phyloP scores from a whole-genome alignment of 1,140 invertebrate species.

The Drosophila repleta region DNA sequence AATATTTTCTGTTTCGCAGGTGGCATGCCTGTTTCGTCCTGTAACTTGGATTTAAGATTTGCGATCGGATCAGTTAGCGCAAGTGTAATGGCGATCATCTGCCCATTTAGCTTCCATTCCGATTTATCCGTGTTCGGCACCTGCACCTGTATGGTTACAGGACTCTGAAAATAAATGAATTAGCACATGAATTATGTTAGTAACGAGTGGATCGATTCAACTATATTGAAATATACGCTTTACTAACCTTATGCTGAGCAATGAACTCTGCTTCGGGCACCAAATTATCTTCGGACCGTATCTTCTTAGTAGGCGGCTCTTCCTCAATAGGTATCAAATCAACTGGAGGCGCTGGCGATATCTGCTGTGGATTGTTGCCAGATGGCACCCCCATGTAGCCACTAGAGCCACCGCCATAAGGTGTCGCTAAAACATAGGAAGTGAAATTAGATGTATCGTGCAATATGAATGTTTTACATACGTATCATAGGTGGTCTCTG shows the following conservation, averaged over 20 bases:
- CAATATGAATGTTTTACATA: slow-evolving; percentile 66
- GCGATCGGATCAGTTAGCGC: slow-evolving; percentile 92
- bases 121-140: slow-evolving; percentile 95
- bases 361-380: slow-evolving; percentile 60
- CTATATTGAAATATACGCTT: slow-evolving; percentile 14
- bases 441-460: not conserved
- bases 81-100: slow-evolving; percentile 91
- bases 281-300: slow-evolving; percentile 95
- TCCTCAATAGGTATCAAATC: slow-evolving; percentile 87
- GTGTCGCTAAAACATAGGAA: slow-evolving; percentile 56
- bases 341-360: slow-evolving; percentile 84
- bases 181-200: not conserved
- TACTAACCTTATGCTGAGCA: slow-evolving; percentile 84
- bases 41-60: slow-evolving; percentile 94
- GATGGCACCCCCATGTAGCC: slow-evolving; percentile 82
- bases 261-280: slow-evolving; percentile 90
- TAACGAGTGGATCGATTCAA: not conserved
- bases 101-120: slow-evolving; percentile 98
- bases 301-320: slow-evolving; percentile 94
- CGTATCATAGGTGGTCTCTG: slow-evolving; percentile 87
- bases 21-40: slow-evolving; percentile 96
- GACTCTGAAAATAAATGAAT: slow-evolving; percentile 84
- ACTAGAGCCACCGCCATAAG: slow-evolving; percentile 82
- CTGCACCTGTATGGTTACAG: slow-evolving; percentile 90
- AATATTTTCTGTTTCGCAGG: slow-evolving; percentile 96